Conservation (phyloP, 2,113 vertebrate genomes). For the Hassar affinis region DNA sequence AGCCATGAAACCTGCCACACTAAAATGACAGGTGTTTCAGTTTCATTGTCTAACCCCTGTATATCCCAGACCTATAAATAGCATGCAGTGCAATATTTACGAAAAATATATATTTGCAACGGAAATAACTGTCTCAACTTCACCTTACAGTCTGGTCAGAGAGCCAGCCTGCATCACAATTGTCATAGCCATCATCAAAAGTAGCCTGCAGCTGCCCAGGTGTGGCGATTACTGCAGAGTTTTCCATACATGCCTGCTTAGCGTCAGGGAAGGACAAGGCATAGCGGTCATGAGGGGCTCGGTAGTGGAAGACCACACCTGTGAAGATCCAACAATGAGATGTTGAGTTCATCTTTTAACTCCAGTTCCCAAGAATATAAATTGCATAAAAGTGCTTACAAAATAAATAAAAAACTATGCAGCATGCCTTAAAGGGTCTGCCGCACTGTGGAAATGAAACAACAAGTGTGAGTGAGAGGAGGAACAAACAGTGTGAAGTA, state of each 20-base stretch:
- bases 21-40: too few relatives aligned
- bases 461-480: conserved; percentile 40
- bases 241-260: conserved; percentile 80
- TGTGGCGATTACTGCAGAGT: conserved; percentile 81
- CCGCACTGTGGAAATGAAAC: neutral
- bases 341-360: neutral
- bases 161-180: conserved; percentile 95
- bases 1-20: too few relatives aligned
- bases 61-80: too few relatives aligned
- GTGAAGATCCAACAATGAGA: neutral
- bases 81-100: neutral
- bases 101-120: too few relatives aligned
- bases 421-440: neutral
- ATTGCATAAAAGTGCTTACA: neutral
- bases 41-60: too few relatives aligned
- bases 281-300: conserved; percentile 84
- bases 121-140: conserved; percentile 10
- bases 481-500: conserved; percentile 8
- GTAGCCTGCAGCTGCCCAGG: conserved; percentile 87
- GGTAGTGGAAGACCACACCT: conserved; percentile 96
- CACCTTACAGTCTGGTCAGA: conserved; percentile 89
- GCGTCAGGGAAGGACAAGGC: conserved; percentile 82
- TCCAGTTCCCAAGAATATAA: neutral
- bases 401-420: neutral
- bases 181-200: conserved; percentile 93